These are phyloP conservation scores for Heliopora coerulea DNA, from an alignment of 92 coral and sea anemone species.

Conservation along the genomic window DNA sequence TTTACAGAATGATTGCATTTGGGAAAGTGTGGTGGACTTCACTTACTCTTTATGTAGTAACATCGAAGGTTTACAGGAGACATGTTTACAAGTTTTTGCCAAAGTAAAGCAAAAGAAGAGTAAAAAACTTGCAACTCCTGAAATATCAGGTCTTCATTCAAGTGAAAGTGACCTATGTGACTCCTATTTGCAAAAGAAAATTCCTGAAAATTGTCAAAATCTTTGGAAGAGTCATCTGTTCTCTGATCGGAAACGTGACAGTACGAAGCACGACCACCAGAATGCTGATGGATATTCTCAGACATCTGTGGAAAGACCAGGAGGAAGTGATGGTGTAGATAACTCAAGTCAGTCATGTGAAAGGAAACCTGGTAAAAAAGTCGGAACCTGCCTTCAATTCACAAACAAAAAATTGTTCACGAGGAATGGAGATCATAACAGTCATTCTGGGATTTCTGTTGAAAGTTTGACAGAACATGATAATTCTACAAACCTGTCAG, in stretches of 20 bases:
- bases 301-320: too few species aligned
- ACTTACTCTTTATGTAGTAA: constrained; percentile 80
- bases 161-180: constrained; percentile 46
- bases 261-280: too few species aligned
- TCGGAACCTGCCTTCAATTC: neutral
- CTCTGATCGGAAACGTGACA: too few species aligned
- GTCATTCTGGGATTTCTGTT: too few species aligned
- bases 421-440: neutral
- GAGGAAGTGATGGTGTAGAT: neutral
- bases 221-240: too few species aligned
- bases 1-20: constrained; percentile 65
- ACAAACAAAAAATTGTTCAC: neutral
- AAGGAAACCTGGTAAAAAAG: neutral
- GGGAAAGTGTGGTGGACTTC: constrained; percentile 87
- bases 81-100: constrained; percentile 65
- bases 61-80: constrained; percentile 43
- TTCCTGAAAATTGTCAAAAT: too few species aligned
- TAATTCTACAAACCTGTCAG: neutral
- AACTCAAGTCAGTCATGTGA: neutral
- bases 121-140: constrained; percentile 65
- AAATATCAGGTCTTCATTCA: constrained; percentile 64
- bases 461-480: neutral
- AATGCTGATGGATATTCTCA: too few species aligned
- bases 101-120: constrained; percentile 45
- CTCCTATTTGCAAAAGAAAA: neutral